A percentile compares a stretch with the other conserved stretches of the same genome.
phyloP scores from a whole-genome alignment of 2,113 vertebrate species.

The Microtus oregoni region DNA sequence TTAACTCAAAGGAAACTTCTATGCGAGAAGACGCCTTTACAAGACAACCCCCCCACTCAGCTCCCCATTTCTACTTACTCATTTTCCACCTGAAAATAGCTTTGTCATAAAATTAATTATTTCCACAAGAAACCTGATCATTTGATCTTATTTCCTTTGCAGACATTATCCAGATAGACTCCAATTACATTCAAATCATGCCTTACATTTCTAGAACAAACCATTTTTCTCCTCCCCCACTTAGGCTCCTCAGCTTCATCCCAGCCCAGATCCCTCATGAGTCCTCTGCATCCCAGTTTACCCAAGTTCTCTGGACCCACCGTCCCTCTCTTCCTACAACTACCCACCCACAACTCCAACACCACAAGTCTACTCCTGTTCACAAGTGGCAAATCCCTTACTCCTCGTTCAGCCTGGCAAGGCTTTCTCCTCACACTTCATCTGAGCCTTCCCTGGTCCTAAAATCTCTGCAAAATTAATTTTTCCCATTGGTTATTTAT shows the following conservation, averaged over 20 bases:
- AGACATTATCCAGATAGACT: neutral
- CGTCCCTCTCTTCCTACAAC: neutral
- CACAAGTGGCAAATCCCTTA: neutral
- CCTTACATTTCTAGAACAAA: neutral
- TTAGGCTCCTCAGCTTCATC: neutral
- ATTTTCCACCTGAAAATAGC: neutral
- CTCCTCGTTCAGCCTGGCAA: neutral
- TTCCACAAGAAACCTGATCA: neutral
- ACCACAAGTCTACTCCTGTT: neutral
- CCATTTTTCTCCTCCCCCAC: neutral
- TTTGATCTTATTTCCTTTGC: neutral
- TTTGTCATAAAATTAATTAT: neutral
- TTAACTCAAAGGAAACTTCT: neutral
- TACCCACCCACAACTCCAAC: no score
- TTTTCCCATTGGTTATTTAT: neutral
- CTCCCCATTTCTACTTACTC: neutral
- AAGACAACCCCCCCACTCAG: neutral
- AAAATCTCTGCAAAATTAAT: neutral
- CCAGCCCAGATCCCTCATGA: neutral
- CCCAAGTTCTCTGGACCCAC: no score
- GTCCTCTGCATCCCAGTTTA: accelerated
- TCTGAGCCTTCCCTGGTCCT: neutral
- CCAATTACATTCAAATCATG: no score
- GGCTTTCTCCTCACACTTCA: neutral
- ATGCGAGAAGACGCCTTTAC: neutral